These are phyloP conservation scores for Enteromius viviparus DNA, from an alignment of 2,797 vertebrate genomes.

Conservation along the genomic window DNA sequence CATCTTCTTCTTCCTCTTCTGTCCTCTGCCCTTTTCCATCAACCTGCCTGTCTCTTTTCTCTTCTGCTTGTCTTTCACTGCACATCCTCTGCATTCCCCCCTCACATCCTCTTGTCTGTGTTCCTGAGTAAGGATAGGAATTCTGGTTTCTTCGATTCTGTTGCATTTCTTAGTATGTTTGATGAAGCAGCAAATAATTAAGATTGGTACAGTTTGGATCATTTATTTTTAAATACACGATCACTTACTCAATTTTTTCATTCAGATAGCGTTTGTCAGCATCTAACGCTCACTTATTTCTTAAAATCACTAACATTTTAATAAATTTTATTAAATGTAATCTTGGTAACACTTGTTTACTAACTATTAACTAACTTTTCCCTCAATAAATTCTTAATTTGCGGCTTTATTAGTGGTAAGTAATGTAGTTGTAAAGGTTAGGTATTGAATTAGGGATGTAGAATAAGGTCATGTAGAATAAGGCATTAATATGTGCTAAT, in stretches of 20 bases:
- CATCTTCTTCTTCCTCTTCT: background rate
- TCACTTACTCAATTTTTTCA: background rate
- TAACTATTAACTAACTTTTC: too few species aligned
- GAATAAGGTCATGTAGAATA: too few species aligned
- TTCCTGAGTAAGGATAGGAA: background rate
- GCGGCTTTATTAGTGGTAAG: too few species aligned
- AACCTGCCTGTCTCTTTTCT: slow-evolving; percentile 9
- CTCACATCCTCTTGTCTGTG: slow-evolving; percentile 16
- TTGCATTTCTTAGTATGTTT: background rate
- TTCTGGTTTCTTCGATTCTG: background rate
- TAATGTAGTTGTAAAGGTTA: too few species aligned
- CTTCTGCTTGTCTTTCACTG: slow-evolving; percentile 30
- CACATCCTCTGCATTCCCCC: slow-evolving; percentile 9
- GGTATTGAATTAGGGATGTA: too few species aligned
- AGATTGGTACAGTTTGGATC: background rate
- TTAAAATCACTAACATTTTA: background rate
- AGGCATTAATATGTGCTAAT: too few species aligned
- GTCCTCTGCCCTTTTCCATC: slow-evolving; percentile 16
- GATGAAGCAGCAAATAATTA: background rate
- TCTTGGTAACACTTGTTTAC: background rate
- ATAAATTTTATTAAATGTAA: background rate
- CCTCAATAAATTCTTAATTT: too few species aligned
- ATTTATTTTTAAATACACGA: background rate
- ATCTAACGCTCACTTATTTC: background rate
- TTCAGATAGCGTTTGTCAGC: background rate